Percentiles rank a stretch among this genome's conserved stretches.
These are phyloP conservation scores for Morelia viridis DNA, from an alignment of 2,797 vertebrate species.

Conservation along the genomic window DNA sequence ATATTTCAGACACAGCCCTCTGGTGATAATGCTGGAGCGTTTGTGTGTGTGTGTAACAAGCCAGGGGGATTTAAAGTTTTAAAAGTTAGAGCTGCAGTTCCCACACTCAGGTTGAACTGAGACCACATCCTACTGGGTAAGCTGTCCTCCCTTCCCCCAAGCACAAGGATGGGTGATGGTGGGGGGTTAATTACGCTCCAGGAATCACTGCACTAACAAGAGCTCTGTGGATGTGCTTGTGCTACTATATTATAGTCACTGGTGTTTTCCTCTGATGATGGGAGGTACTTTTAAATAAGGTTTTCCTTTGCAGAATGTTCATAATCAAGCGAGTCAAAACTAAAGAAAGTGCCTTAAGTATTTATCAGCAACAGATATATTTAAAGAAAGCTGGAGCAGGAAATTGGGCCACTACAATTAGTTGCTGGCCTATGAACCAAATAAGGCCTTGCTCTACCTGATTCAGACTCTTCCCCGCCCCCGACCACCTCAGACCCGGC, in stretches of 20 bases:
- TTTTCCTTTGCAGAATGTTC: neutral
- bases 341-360: neutral
- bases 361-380: neutral
- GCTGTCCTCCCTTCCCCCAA: slow-evolving; percentile 31
- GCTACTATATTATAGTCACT: slow-evolving; percentile 9
- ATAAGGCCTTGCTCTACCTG: neutral
- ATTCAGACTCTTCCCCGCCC: neutral
- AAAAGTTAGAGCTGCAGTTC: slow-evolving; percentile 55
- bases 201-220: slow-evolving; percentile 45
- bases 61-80: slow-evolving; percentile 46
- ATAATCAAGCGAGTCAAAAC: neutral
- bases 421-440: neutral
- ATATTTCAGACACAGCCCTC: slow-evolving; percentile 38
- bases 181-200: slow-evolving; percentile 44
- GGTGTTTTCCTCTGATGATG: slow-evolving; percentile 16
- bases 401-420: neutral
- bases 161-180: neutral
- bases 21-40: slow-evolving; percentile 52
- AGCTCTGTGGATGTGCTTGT: neutral
- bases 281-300: slow-evolving; percentile 9
- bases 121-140: slow-evolving; percentile 16
- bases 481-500: neutral
- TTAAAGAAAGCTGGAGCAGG: neutral
- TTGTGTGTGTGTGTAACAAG: slow-evolving; percentile 53
- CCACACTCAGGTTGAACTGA: slow-evolving; percentile 42